phyloP scores from a whole-genome alignment of 2,888 invertebrate genomes.

The Drosophila sordidula region DNA sequence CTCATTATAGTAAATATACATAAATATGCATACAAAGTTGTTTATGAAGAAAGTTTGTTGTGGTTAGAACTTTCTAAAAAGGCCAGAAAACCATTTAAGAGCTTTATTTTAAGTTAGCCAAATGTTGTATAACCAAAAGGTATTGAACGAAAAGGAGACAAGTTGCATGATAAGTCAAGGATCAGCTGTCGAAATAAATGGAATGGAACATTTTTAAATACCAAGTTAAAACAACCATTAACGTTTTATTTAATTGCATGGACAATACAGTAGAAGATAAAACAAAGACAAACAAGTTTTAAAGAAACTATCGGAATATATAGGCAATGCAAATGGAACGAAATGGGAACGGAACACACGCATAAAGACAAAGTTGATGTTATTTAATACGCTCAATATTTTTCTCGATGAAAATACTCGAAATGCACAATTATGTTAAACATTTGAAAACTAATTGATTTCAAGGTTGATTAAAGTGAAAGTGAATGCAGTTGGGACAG shows the following conservation, averaged over 20 bases:
- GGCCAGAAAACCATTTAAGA: no score
- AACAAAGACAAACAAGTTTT: neutral
- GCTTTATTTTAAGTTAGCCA: neutral
- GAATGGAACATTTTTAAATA: neutral
- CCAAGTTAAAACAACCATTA: neutral
- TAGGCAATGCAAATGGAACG: neutral
- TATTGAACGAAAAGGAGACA: neutral
- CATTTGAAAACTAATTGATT: constrained; percentile 10
- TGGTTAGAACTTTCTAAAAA: no score
- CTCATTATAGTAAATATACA: neutral
- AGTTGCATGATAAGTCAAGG: constrained; percentile 5
- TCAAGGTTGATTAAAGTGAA: neutral
- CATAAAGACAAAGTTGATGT: neutral
- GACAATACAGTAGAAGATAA: neutral
- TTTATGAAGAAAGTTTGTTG: no score
- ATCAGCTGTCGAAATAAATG: neutral
- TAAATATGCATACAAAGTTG: no score
- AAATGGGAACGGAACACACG: constrained; percentile 12
- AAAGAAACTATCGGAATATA: neutral
- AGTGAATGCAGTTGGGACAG: neutral
- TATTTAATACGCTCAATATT: neutral
- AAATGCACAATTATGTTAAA: neutral
- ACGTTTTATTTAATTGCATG: neutral
- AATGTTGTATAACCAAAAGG: neutral
- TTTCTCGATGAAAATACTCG: neutral